A percentile compares a stretch with the other conserved stretches of the same genome.
These are phyloP conservation scores for Trididemnum miniatum DNA, from an alignment of 23 tunicate genomes.

Conservation along the genomic window DNA sequence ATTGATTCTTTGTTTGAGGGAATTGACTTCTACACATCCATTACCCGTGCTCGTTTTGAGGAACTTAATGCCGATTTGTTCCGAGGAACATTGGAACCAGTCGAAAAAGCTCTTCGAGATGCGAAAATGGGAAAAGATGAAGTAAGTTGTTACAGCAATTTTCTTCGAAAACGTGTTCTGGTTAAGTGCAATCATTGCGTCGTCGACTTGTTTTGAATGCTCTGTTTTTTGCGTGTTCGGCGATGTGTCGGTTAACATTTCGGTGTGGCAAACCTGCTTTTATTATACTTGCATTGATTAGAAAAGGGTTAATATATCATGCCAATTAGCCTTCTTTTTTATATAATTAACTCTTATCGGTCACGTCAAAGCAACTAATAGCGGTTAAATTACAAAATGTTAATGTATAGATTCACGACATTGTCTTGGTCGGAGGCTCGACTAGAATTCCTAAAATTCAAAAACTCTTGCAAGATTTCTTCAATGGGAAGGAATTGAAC, in stretches of 20 bases:
- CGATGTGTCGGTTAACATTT: too few species aligned
- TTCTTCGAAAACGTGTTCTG: neutral
- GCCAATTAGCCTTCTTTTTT: too few species aligned
- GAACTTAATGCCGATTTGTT: conserved; percentile 84
- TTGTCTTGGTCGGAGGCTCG: conserved; percentile 96
- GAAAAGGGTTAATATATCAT: too few species aligned
- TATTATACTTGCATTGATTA: too few species aligned
- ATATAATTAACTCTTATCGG: too few species aligned
- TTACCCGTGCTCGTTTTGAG: conserved; percentile 99
- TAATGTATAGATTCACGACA: conserved; percentile 62
- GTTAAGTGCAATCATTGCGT: too few species aligned
- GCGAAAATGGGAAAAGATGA: conserved; percentile 85
- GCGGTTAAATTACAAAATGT: too few species aligned
- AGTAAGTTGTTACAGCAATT: neutral
- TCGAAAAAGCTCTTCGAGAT: conserved; percentile 89
- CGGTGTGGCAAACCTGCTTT: too few species aligned
- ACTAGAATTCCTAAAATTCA: conserved; percentile 97
- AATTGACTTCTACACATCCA: conserved; percentile 95
- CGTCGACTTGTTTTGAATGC: too few species aligned
- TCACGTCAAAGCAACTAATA: too few species aligned
- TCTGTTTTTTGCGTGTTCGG: too few species aligned
- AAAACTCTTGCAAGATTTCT: conserved; percentile 74
- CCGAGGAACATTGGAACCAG: conserved; percentile 96
- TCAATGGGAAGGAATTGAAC: conserved; percentile 90
- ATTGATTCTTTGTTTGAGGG: conserved; percentile 98